A percentile compares a stretch with the other conserved stretches of the same genome.
phyloP scores from a whole-genome alignment of 2,113 vertebrate genomes.

The Phrynocephalus versicolor region DNA sequence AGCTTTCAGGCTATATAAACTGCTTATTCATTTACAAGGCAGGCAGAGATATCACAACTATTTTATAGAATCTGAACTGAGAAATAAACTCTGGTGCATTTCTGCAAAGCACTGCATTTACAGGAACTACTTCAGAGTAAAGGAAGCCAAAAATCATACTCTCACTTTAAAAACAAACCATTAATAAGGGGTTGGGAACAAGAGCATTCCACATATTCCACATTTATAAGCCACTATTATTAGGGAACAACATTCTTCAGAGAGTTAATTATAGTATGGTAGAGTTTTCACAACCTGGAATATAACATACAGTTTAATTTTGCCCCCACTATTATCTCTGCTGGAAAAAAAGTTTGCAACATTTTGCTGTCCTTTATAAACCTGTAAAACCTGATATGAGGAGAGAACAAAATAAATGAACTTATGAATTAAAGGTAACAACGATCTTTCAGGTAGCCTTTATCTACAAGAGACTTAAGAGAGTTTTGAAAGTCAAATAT shows the following conservation, averaged over 20 bases:
- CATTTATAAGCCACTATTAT: not conserved
- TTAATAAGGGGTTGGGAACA: not conserved
- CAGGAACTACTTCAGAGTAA: not conserved
- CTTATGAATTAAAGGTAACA: not conserved
- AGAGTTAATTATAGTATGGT: not conserved
- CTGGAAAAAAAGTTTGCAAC: not conserved
- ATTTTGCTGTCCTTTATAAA: not conserved
- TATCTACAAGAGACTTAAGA: too few species aligned
- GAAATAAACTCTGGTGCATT: not conserved
- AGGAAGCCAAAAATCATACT: not conserved
- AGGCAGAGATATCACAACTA: not conserved
- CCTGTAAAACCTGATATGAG: not conserved
- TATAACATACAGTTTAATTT: not conserved
- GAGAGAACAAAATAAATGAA: not conserved
- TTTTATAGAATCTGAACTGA: constrained; percentile 4
- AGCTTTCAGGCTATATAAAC: constrained; percentile 6
- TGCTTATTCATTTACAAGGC: constrained; percentile 6
- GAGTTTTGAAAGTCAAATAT: not conserved
- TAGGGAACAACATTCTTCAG: not conserved
- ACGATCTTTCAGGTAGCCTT: not conserved
- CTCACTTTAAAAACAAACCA: not conserved
- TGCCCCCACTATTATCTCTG: not conserved
- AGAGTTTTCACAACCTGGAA: too few species aligned
- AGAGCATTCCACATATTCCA: not conserved
- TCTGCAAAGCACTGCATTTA: not conserved